Conservation (phyloP, 2,797 vertebrate genomes). For the Parauchenoglanis ngamensis region DNA sequence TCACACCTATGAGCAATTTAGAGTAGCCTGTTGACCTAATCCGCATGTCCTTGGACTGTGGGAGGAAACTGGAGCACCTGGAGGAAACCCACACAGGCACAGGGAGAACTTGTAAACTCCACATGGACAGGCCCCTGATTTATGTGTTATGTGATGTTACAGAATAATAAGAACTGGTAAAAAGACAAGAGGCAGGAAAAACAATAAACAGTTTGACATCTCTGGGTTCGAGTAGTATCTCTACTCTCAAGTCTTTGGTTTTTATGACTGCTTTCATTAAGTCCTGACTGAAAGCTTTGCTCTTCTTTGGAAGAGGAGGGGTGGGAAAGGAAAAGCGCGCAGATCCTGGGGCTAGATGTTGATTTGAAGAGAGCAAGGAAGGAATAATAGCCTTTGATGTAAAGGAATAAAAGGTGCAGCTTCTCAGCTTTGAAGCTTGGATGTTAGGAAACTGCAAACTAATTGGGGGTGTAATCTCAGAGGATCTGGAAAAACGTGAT, state of each 20-base stretch:
- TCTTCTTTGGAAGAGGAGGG: slow-evolving; percentile 61
- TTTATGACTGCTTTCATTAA: slow-evolving; percentile 65
- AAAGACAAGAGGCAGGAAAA: slow-evolving; percentile 60
- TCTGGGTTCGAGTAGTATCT: slow-evolving; percentile 59
- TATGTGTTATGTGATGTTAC: slow-evolving; percentile 50
- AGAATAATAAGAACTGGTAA: slow-evolving; percentile 65
- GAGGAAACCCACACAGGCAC: too few species aligned
- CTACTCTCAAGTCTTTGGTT: slow-evolving; percentile 67
- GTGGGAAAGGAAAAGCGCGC: slow-evolving; percentile 40
- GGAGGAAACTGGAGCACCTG: too few species aligned
- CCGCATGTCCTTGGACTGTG: too few species aligned
- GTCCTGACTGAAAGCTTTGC: slow-evolving; percentile 62
- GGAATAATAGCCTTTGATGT: slow-evolving; percentile 75
- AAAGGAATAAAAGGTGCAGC: slow-evolving; percentile 68
- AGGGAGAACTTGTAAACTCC: too few species aligned
- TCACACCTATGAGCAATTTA: too few species aligned
- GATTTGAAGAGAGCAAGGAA: slow-evolving; percentile 73
- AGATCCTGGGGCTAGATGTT: slow-evolving; percentile 74
- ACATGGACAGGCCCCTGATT: slow-evolving; percentile 44
- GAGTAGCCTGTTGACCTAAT: too few species aligned
- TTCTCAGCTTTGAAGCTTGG: slow-evolving; percentile 70
- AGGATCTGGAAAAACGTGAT: slow-evolving; percentile 55
- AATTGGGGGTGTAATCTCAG: slow-evolving; percentile 72
- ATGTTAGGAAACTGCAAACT: slow-evolving; percentile 72
- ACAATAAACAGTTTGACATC: slow-evolving; percentile 70